Conservation (phyloP, 2,113 vertebrate genomes). For the Daphoenositta chrysoptera region DNA sequence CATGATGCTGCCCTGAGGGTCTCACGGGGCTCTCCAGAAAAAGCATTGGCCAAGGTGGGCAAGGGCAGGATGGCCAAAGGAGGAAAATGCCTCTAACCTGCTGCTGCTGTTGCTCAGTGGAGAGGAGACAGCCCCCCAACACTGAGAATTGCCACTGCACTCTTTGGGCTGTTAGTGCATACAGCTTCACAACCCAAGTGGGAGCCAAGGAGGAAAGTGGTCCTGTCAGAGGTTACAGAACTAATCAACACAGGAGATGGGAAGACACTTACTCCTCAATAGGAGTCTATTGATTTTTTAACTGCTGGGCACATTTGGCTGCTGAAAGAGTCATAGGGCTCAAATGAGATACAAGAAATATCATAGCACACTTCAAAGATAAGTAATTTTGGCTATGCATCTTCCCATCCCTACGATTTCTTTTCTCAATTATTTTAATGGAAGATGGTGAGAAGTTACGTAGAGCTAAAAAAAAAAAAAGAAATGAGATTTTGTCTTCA, state of each 20-base stretch:
- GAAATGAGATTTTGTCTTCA: background rate
- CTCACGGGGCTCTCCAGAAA: background rate
- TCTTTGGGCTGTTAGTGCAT: background rate
- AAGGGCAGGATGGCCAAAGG: background rate
- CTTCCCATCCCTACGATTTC: background rate
- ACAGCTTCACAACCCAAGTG: background rate
- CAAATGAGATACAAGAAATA: background rate
- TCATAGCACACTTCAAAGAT: background rate
- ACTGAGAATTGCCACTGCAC: background rate
- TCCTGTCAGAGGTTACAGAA: background rate
- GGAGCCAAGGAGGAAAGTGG: background rate
- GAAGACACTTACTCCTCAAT: background rate
- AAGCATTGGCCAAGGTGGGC: background rate
- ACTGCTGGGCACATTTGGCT: background rate
- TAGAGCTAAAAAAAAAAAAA: background rate
- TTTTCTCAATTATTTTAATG: conserved; percentile 18
- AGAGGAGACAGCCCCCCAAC: background rate
- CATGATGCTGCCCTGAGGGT: background rate
- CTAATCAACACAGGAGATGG: background rate
- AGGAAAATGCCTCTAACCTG: background rate
- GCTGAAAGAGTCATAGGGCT: background rate
- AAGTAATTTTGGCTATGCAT: background rate
- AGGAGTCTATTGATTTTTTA: conserved; percentile 34
- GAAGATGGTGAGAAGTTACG: background rate
- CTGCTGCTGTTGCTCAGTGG: background rate